Evolutionary conservation across 2,888 invertebrate species (phyloP), one percentile per base, ranked within the genome.

Genomic region (Drosophila meridionalis): DNA sequence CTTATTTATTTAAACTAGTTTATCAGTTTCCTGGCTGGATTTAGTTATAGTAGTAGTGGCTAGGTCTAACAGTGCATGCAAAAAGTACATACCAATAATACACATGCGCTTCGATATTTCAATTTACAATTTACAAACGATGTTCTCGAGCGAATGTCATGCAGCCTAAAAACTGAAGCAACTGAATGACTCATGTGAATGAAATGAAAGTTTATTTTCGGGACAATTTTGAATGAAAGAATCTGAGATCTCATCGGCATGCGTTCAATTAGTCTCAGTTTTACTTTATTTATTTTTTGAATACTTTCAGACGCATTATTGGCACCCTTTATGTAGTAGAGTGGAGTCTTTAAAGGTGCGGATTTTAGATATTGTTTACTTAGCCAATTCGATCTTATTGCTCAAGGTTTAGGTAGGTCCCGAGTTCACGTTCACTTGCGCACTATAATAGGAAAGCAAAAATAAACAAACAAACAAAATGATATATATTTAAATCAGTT

Each of bases 41-140:
- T 80, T 85, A 79, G 64, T 73, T 20, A 11, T 50, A 50, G 20
- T 50, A 50, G 20, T 61, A 57, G 57, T 56, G 38, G 59, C 62
- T 72, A 79, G 60, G 43, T 58, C 53, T 45, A 61, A 79, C 62
- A 79, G 79, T 82, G 83, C 90, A 90, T 89, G 79, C 84, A 76
- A 75, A 67, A 82, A 85, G 72, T 71, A 65, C 90, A 90, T 89
- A 87, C 85, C 85, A 83, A 78, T 71, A 80, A 87, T 75, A 78
- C 70, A 72, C 89, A 85, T 88, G 88, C 89, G 34, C 56, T 55
- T 43, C 40, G 34, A 14, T 59, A 66, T 36, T 47, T 36, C 34
- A 20, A 12, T 38, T 14, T 52, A 34, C 11, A 30, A 14, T 52
- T 4, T 26, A 43, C 28, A 50, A 32, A 32, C 32, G 32, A 32